Evolutionary conservation across 1,140 invertebrate species (phyloP).

Genomic region (Drosophila parvula): DNA sequence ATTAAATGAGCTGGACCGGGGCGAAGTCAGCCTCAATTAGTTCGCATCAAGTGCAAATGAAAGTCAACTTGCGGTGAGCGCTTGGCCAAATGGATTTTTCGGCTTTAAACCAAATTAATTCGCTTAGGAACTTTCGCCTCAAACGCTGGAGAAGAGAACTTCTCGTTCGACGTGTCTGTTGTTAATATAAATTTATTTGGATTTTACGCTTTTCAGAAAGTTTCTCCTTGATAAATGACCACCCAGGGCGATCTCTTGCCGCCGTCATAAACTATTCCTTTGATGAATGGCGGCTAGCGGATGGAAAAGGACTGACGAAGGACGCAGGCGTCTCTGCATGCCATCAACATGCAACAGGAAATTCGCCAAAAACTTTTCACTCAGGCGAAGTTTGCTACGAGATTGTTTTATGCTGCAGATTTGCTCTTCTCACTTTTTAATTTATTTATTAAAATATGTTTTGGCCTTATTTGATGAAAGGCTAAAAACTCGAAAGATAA

Average conservation of each 20-base stretch:
- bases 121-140: slow-evolving; percentile 19
- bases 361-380: slow-evolving; percentile 50
- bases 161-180: slow-evolving; percentile 16
- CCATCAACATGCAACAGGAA: slow-evolving; percentile 55
- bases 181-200: slow-evolving; percentile 52
- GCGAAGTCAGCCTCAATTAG: slow-evolving; percentile 59
- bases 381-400: slow-evolving; percentile 26
- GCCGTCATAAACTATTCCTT: slow-evolving; percentile 51
- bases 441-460: slow-evolving; percentile 57
- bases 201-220: slow-evolving; percentile 36
- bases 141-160: not conserved
- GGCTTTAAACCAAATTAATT: slow-evolving; percentile 43
- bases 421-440: slow-evolving; percentile 31
- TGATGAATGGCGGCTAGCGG: slow-evolving; percentile 21
- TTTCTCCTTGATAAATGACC: slow-evolving; percentile 40
- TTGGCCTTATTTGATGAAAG: not conserved
- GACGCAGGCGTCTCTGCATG: slow-evolving; percentile 16
- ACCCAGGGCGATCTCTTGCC: slow-evolving; percentile 34
- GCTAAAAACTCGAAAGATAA: not conserved
- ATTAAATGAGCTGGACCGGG: slow-evolving; percentile 49
- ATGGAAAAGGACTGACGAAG: slow-evolving; percentile 2
- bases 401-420: slow-evolving; percentile 35
- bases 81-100: slow-evolving; percentile 38
- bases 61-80: slow-evolving; percentile 49
- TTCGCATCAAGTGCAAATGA: slow-evolving; percentile 56